Evolutionary conservation across 2,797 vertebrate genomes (phyloP), one percentile per base, ranked within the genome.

Genomic region (Jordanella pulchra): DNA sequence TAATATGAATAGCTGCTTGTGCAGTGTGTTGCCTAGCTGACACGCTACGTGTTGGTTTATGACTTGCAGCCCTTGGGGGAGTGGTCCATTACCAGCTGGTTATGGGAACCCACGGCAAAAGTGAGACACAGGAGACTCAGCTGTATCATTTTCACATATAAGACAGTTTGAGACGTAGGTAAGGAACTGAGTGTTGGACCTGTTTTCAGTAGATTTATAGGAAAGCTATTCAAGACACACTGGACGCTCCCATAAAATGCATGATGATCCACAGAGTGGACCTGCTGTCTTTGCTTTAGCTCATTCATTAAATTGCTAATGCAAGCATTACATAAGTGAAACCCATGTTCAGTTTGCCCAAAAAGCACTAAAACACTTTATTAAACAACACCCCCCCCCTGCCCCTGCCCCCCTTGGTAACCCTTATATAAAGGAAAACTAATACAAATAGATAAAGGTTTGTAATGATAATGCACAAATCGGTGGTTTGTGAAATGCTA

Each of bases 1-100:
- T 65, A 54, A 73, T 78, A 88, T 85, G 85, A 89, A 89, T 64
- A 84, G 81, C 80, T 80, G 35, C 69, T 69, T 56, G 67, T 45
- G 58, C 42, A 69, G 67, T 44, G 67, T 56, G 78, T 76, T 84
- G 78, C 87, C 67, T 7, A 54, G 78, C 15, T 25, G 4, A 58
- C 27, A 51, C 28, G 73, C 53, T 17, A 69, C 77, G 67, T 75
- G 70, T 77, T 76, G 58, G 23, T 76, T 87, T 80, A 80, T 74
- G 65, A 65, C 42, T 51, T 39, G 65, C 69, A 72, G 58, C 73
- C 54, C 54, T 72, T 66, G 64, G 71, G 60, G 70, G 75, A 69
- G 45, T 15, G 65, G 55, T 69, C 79, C 74, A 83, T 79, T 81
- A 86, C 66, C n/a, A 66, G 55, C 72, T 69, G 53, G 64, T 56